Percentiles rank a stretch among this genome's conserved stretches.
These are phyloP conservation scores for Dorcus hopei DNA, from an alignment of 2,888 invertebrate species.

Conservation along the genomic window DNA sequence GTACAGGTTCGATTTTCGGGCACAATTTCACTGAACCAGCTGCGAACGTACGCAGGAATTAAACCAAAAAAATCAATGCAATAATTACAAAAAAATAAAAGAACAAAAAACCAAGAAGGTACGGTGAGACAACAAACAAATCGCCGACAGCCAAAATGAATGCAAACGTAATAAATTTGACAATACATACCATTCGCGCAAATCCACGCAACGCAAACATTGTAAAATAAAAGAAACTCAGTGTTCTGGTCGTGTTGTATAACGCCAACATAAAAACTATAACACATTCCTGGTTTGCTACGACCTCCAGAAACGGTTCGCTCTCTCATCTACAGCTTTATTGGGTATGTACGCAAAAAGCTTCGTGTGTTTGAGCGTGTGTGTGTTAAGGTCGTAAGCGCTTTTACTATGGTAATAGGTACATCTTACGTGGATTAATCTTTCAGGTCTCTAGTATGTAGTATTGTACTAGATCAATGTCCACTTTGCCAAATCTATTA, in stretches of 20 bases:
- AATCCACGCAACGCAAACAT: slow-evolving; percentile 49
- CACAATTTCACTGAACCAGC: slow-evolving; percentile 46
- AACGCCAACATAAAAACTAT: slow-evolving; percentile 23
- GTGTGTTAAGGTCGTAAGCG: not conserved
- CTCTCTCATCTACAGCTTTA: no score
- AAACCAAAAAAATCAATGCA: slow-evolving; percentile 3
- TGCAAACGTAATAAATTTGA: slow-evolving; percentile 24
- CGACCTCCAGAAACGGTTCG: no score
- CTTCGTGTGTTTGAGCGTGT: slow-evolving; percentile 1
- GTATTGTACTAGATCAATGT: no score
- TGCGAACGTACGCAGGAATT: slow-evolving; percentile 21
- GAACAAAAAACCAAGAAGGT: not conserved
- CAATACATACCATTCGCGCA: slow-evolving; percentile 52
- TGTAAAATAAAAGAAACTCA: slow-evolving; percentile 51
- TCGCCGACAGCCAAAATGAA: slow-evolving; percentile 8
- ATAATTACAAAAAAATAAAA: slow-evolving; percentile 6
- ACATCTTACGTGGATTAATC: not conserved
- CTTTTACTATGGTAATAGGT: not conserved
- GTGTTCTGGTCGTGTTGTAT: slow-evolving; percentile 44
- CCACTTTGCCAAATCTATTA: no score
- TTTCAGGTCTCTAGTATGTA: no score
- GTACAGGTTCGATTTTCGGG: slow-evolving; percentile 46
- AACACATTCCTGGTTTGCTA: not conserved
- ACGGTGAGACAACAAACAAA: slow-evolving; percentile 2
- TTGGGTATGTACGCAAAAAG: not conserved